Conservation (phyloP, 1,140 invertebrate species). For the Sycobia sp. region DNA sequence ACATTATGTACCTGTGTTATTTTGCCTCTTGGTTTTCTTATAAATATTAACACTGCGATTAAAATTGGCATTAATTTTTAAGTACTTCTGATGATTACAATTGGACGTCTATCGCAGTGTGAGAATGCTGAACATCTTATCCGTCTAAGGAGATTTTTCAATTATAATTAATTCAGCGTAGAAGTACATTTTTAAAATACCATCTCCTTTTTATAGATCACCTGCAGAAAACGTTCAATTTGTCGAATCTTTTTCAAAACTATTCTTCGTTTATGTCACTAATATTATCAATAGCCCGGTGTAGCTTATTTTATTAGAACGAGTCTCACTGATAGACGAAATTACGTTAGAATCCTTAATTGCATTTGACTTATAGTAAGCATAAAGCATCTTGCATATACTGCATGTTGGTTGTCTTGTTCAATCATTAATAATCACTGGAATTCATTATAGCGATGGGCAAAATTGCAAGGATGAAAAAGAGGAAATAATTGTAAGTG, state of each 20-base stretch:
- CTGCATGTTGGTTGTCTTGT: conserved; percentile 45
- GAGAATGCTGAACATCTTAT: no score
- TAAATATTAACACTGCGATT: conserved; percentile 45
- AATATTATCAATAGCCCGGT: conserved; percentile 18
- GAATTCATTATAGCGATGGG: conserved; percentile 19
- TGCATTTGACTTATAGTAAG: conserved; percentile 32
- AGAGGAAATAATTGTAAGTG: no score
- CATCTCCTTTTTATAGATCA: no score
- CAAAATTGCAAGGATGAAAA: no score
- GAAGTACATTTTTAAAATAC: no score
- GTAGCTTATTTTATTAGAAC: background rate
- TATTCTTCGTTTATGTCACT: conserved; percentile 27
- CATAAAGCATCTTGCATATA: conserved; percentile 44
- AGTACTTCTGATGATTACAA: background rate
- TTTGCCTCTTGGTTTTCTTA: conserved; percentile 55
- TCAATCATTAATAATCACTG: conserved; percentile 26
- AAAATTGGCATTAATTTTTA: background rate
- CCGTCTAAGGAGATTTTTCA: no score
- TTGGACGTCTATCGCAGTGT: conserved; percentile 12
- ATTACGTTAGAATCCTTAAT: conserved; percentile 32
- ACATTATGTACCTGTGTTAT: conserved; percentile 44
- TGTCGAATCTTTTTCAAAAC: conserved; percentile 1
- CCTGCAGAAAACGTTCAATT: conserved; percentile 14
- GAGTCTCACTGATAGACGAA: conserved; percentile 52
- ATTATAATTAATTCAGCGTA: no score